phyloP scores from a whole-genome alignment of 1,140 invertebrate genomes.

The Limonius californicus region DNA sequence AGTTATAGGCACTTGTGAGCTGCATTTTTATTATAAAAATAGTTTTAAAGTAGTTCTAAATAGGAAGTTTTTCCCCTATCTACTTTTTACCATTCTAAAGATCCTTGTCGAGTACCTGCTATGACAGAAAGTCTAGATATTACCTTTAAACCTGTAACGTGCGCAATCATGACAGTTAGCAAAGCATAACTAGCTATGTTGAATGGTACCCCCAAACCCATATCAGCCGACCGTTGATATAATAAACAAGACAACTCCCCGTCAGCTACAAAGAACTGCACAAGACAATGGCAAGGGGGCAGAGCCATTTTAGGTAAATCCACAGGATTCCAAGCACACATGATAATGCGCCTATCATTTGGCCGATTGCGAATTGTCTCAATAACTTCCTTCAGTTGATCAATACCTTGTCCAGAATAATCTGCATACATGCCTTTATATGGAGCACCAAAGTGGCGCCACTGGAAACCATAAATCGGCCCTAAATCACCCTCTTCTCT shows the following conservation, averaged over 20 bases:
- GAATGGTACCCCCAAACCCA: conserved; percentile 97
- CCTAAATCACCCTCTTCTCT: conserved; percentile 95
- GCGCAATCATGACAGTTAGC: conserved; percentile 94
- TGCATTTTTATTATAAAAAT: too few relatives aligned
- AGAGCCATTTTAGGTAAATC: conserved; percentile 92
- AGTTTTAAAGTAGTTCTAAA: too few relatives aligned
- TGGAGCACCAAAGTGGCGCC: conserved; percentile 96
- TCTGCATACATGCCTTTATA: conserved; percentile 83
- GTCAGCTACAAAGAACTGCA: conserved; percentile 91
- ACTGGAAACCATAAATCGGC: conserved; percentile 98
- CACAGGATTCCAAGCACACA: conserved; percentile 93
- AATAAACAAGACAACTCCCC: conserved; percentile 84
- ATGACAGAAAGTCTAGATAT: too few relatives aligned
- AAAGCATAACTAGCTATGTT: conserved; percentile 98
- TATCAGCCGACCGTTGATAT: conserved; percentile 96
- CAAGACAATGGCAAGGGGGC: conserved; percentile 94
- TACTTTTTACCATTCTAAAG: too few relatives aligned
- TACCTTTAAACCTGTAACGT: conserved; percentile 83
- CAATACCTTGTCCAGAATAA: conserved; percentile 83
- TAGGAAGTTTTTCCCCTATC: too few relatives aligned
- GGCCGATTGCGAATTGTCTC: conserved; percentile 81
- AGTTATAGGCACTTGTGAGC: too few relatives aligned
- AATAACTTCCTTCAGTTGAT: conserved; percentile 88
- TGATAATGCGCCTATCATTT: conserved; percentile 83
- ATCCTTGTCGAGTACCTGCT: too few relatives aligned